These are phyloP conservation scores for Siniperca knerii DNA, from an alignment of 2,113 vertebrate species.

Conservation along the genomic window DNA sequence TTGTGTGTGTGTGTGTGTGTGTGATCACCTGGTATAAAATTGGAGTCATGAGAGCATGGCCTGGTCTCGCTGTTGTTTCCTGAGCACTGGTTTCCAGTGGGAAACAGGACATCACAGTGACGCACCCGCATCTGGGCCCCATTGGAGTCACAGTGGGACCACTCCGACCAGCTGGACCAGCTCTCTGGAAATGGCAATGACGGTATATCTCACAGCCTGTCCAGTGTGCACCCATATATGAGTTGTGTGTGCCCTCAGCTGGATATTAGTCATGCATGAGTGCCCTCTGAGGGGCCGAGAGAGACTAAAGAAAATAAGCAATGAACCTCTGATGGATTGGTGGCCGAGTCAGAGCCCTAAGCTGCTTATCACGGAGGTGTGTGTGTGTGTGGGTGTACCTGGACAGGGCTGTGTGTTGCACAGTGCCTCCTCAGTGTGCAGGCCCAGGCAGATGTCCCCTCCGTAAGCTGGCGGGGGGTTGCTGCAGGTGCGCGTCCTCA, in stretches of 20 bases:
- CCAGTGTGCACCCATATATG: conserved; percentile 33
- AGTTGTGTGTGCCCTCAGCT: conserved; percentile 57
- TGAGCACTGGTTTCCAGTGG: conserved; percentile 91
- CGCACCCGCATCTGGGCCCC: conserved; percentile 89
- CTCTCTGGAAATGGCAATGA: conserved; percentile 87
- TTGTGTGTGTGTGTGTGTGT: conserved; percentile 5
- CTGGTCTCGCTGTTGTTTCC: conserved; percentile 92
- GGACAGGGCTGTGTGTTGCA: conserved; percentile 95
- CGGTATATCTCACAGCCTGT: conserved; percentile 46
- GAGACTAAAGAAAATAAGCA: conserved; percentile 57
- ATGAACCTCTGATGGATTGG: conserved; percentile 62
- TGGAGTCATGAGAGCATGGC: conserved; percentile 89
- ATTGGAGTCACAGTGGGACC: conserved; percentile 90
- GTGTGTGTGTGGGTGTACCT: conserved; percentile 81
- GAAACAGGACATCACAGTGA: conserved; percentile 92
- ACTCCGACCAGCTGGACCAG: conserved; percentile 96
- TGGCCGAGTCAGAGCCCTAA: conserved; percentile 40
- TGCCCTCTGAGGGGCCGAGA: conserved; percentile 19
- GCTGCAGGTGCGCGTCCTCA: conserved; percentile 94
- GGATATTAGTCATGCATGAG: conserved; percentile 64
- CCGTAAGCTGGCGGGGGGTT: conserved; percentile 94
- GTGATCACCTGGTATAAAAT: conserved; percentile 92
- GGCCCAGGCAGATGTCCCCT: conserved; percentile 96
- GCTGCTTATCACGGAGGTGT: conserved; percentile 51
- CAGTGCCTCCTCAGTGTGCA: conserved; percentile 96